Evolutionary conservation across 2,797 vertebrate genomes (phyloP), one percentile per base, ranked within the genome.

Genomic region (Propithecus perrieri): DNA sequence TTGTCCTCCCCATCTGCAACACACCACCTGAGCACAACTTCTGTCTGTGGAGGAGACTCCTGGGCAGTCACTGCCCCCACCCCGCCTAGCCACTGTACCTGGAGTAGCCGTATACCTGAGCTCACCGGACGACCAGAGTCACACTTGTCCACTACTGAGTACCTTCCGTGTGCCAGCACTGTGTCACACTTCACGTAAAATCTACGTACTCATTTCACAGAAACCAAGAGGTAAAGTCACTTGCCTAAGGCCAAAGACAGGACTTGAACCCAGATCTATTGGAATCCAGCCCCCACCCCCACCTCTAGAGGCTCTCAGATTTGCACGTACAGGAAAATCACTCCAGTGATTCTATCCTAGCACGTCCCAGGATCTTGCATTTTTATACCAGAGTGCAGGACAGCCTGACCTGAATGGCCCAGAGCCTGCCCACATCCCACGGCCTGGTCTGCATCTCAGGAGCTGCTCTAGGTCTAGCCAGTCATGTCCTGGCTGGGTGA

Each of bases 341-440:
- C 38, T 15, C 17, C 59, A 24, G 18, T 1, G 59, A 41, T 33
- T 35, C 83, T 20, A 0, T 12, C 14, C 24, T 33, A 8, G 3
- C 4, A 14, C 9, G 14, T 50, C 84, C 75, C 30, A 4, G 88
- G 41, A 41, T 5, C 28, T n/a, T 85, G 17, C 13, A 1, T 30
- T 20, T 53, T 22, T 12, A 5, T 38, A 14, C 28, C 14, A 69
- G 57, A 22, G 80, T 3, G 46, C 24, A 65, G 43, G 20, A 69
- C 38, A 35, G 26, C 7, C 65, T 8, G 48, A 20, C 79, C 11
- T 4, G 59, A n/a, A 65, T 33, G 33, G 15, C 30, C 14, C 7
- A 1, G 6, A 53, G 74, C 15, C 17, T 3, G 0, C 30, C 2
- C 11, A 15, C 4, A 2, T 7, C 2, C 26, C 35, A 57, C 2